Evolutionary conservation across 2,797 vertebrate species (phyloP).

Genomic region (Phataginus tricuspis): DNA sequence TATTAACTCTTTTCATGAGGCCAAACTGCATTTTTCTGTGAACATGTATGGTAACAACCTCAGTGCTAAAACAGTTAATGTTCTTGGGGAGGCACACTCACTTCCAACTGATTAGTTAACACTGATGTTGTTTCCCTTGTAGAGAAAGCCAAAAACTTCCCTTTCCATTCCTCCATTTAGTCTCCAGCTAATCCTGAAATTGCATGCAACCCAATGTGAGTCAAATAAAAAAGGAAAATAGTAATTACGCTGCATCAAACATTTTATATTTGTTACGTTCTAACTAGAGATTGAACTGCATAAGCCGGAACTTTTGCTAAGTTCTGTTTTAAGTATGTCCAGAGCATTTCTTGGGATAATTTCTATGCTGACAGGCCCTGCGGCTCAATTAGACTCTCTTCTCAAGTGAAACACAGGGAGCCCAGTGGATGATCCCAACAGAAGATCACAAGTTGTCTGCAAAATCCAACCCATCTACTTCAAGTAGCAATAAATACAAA

Average conservation of each 20-base stretch:
- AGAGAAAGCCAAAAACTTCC: conserved; percentile 56
- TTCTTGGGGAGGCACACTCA: conserved; percentile 5
- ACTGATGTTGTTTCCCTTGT: not conserved
- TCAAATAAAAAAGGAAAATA: conserved; percentile 74
- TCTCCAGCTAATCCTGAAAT: conserved; percentile 70
- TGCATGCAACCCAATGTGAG: conserved; percentile 48
- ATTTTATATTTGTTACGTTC: conserved; percentile 68
- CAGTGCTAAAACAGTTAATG: not conserved
- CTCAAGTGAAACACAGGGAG: not conserved
- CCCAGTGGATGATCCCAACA: not conserved
- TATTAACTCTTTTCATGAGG: not conserved
- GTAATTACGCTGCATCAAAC: conserved; percentile 71
- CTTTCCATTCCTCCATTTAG: conserved; percentile 62
- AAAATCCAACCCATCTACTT: conserved; percentile 32
- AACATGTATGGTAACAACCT: not conserved
- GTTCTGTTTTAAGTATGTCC: not conserved
- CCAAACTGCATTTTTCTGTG: conserved; percentile 8
- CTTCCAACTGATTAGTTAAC: conserved; percentile 51
- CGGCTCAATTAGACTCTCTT: not conserved
- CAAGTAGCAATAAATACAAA: conserved; percentile 10
- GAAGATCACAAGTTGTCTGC: conserved; percentile 2
- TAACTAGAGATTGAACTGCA: conserved; percentile 42
- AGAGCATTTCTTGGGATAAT: not conserved
- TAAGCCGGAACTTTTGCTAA: conserved; percentile 53
- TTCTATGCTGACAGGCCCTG: not conserved